Evolutionary conservation across 2,888 invertebrate genomes (phyloP).

Genomic region (Nephrotoma flavescens): DNA sequence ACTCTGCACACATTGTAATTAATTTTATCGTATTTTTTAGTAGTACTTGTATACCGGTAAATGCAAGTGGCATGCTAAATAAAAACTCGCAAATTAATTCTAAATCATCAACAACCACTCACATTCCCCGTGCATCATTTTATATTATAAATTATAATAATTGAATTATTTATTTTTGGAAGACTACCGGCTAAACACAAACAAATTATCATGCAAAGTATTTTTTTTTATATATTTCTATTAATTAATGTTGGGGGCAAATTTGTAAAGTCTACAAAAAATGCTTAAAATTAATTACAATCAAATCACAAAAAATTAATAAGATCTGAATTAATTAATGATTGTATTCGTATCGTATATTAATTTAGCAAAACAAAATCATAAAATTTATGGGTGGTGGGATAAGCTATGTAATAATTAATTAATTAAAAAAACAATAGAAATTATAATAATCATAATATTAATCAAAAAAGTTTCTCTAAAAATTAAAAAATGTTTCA

Average conservation of each 20-base stretch:
- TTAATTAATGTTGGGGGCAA: not conserved
- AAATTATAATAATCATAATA: not conserved
- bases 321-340: not conserved
- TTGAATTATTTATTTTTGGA: not conserved
- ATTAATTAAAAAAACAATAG: not conserved
- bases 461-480: not conserved
- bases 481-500: not conserved
- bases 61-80: not conserved
- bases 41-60: not conserved
- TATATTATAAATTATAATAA: not conserved
- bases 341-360: not conserved
- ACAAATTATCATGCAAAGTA: not conserved
- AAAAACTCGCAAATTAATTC: not conserved
- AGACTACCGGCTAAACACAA: not conserved
- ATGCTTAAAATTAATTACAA: not conserved
- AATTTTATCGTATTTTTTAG: not conserved
- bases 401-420: not conserved
- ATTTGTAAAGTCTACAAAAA: not conserved
- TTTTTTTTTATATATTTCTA: not conserved
- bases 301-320: not conserved
- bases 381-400: not conserved
- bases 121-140: not conserved
- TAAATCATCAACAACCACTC: not conserved
- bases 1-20: not conserved
- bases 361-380: not conserved